Conservation (phyloP, 2,888 invertebrate genomes). For the Conistra vaccinii region DNA sequence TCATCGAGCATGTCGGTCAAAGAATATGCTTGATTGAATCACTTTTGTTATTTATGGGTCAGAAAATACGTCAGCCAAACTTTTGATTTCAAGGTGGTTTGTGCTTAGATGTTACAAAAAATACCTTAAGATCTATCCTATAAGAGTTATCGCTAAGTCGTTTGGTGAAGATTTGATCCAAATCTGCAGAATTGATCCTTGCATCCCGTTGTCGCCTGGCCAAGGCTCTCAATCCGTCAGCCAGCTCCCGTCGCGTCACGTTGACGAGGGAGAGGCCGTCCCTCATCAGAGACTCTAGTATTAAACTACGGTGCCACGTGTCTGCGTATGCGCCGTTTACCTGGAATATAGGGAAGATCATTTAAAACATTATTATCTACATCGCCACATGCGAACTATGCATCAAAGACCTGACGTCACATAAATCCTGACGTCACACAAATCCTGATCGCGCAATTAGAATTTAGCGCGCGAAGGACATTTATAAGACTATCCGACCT, state of each 20-base stretch:
- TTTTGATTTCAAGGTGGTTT: slow-evolving; percentile 4
- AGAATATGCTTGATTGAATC: slow-evolving; percentile 28
- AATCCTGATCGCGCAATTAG: too few species aligned
- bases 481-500: too few species aligned
- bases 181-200: slow-evolving; percentile 79
- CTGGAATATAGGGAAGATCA: slow-evolving; percentile 73
- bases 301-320: slow-evolving; percentile 90
- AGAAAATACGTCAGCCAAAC: neutral
- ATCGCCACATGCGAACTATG: too few species aligned
- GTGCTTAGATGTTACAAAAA: neutral
- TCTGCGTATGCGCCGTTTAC: slow-evolving; percentile 92
- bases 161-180: slow-evolving; percentile 82
- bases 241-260: slow-evolving; percentile 88
- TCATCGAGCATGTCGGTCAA: slow-evolving; percentile 42
- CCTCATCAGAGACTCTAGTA: slow-evolving; percentile 86
- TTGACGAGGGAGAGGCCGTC: slow-evolving; percentile 89
- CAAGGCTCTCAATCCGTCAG: slow-evolving; percentile 87
- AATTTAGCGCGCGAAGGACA: too few species aligned
- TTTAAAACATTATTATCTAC: slow-evolving; percentile 2
- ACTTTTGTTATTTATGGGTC: slow-evolving; percentile 11
- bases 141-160: slow-evolving; percentile 83
- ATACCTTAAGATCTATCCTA: slow-evolving; percentile 84
- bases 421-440: too few species aligned
- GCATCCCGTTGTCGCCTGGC: slow-evolving; percentile 85
- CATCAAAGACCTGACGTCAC: too few species aligned